Percentiles rank a stretch among this genome's conserved stretches.
These are phyloP conservation scores for Maccullochella peelii DNA, from an alignment of 2,113 vertebrate genomes.

Conservation along the genomic window DNA sequence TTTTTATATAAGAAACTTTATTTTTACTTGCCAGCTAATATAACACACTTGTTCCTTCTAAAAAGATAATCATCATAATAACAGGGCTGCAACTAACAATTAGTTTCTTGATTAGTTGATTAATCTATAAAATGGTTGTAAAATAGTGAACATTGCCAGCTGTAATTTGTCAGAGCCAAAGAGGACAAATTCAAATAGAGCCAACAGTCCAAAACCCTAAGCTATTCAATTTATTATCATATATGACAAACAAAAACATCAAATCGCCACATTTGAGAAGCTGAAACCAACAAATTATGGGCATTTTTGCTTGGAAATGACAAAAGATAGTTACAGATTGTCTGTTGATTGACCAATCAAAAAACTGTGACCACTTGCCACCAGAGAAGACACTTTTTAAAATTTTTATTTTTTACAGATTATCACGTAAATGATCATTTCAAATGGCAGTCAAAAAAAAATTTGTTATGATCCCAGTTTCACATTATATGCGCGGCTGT, in stretches of 20 bases:
- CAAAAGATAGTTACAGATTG: not conserved
- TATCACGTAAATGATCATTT: conserved; percentile 36
- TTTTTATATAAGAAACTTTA: not conserved
- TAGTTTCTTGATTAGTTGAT: too few relatives aligned
- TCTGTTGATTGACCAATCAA: not conserved
- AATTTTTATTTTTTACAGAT: not conserved
- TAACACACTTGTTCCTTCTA: not conserved
- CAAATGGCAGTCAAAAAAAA: conserved; percentile 8
- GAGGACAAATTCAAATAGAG: not conserved
- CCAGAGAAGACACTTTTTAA: too few relatives aligned
- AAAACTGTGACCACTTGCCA: not conserved
- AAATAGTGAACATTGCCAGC: not conserved
- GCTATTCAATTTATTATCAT: not conserved
- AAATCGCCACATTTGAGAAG: not conserved
- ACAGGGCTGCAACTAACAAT: not conserved
- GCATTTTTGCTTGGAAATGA: not conserved
- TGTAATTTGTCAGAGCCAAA: not conserved
- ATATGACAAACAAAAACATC: not conserved
- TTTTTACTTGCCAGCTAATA: not conserved
- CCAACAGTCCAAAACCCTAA: not conserved
- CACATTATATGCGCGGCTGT: conserved; percentile 24
- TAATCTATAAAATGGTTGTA: not conserved
- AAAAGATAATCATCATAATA: not conserved
- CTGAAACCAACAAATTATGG: not conserved
- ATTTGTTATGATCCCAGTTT: conserved; percentile 21